These are phyloP conservation scores for Tamias sibiricus DNA, from an alignment of 2,113 vertebrate genomes.

Conservation along the genomic window DNA sequence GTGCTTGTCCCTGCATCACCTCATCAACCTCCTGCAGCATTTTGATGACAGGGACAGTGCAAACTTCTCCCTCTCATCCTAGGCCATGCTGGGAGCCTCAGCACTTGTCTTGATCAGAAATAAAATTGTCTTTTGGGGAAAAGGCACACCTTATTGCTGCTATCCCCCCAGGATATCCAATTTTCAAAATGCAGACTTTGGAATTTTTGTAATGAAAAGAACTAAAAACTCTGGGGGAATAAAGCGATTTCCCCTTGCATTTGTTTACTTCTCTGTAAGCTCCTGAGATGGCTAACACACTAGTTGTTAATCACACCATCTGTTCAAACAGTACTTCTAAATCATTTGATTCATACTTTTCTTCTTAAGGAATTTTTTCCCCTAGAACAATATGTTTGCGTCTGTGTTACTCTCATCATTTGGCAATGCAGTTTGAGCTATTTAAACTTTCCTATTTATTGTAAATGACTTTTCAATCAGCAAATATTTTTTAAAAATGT, in stretches of 20 bases:
- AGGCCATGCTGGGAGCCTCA: not conserved
- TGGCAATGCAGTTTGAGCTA: conserved; percentile 88
- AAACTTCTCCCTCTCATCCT: not conserved
- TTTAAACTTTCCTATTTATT: conserved; percentile 91
- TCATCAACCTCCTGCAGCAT: not conserved
- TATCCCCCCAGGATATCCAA: conserved; percentile 55
- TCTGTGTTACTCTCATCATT: conserved; percentile 89
- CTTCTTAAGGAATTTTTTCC: conserved; percentile 87
- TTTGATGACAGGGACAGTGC: not conserved
- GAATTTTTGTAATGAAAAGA: conserved; percentile 84
- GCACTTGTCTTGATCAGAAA: not conserved
- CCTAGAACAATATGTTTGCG: conserved; percentile 89
- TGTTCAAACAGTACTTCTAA: conserved; percentile 87
- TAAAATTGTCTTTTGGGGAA: not conserved
- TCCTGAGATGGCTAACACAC: conserved; percentile 91
- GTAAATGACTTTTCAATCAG: conserved; percentile 88
- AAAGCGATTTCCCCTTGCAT: conserved; percentile 86
- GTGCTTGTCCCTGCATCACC: too few relatives aligned
- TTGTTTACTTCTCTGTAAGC: conserved; percentile 89
- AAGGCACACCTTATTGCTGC: conserved; percentile 17
- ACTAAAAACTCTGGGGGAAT: conserved; percentile 84
- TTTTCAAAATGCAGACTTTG: conserved; percentile 79
- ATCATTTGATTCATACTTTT: conserved; percentile 88
- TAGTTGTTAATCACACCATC: conserved; percentile 91
- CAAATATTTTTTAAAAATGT: conserved; percentile 89